These are phyloP conservation scores for Cryptocephalus primarius DNA, from an alignment of 2,888 invertebrate species.

Conservation along the genomic window DNA sequence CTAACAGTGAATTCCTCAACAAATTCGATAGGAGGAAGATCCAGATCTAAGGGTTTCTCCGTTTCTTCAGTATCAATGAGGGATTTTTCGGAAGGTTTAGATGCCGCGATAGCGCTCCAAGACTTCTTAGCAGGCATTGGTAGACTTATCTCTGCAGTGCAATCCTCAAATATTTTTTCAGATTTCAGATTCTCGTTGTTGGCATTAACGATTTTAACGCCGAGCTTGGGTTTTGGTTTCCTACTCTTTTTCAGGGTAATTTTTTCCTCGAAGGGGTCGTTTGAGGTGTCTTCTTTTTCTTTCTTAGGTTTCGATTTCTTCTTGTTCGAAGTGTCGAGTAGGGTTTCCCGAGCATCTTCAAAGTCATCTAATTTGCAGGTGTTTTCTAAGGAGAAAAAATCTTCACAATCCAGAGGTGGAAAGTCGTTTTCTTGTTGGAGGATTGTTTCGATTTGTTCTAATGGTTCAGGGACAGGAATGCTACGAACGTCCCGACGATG, in stretches of 20 bases:
- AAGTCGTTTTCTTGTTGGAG: slow-evolving; percentile 8
- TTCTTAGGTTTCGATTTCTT: slow-evolving; percentile 4
- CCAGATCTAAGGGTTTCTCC: slow-evolving; percentile 12
- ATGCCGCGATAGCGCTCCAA: slow-evolving; percentile 45
- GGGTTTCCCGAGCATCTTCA: slow-evolving; percentile 22
- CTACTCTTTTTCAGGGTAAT: slow-evolving; percentile 23
- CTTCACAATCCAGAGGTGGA: slow-evolving; percentile 19
- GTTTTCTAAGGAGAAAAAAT: slow-evolving; percentile 21
- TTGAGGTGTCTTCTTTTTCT: slow-evolving; percentile 7
- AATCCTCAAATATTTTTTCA: slow-evolving; percentile 10
- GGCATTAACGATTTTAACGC: slow-evolving; percentile 27
- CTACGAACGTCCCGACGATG: slow-evolving; percentile 3
- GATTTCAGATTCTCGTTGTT: slow-evolving; percentile 16
- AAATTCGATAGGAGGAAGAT: slow-evolving; percentile 15
- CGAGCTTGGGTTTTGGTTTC: slow-evolving; percentile 35
- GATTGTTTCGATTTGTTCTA: slow-evolving; percentile 2
- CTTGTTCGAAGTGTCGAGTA: slow-evolving; percentile 5
- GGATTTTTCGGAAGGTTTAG: slow-evolving; percentile 14
- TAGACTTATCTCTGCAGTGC: slow-evolving; percentile 14
- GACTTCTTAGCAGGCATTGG: slow-evolving; percentile 35
- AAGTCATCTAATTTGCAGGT: slow-evolving; percentile 18
- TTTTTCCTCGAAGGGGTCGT: slow-evolving; percentile 16
- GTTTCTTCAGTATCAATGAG: slow-evolving; percentile 12
- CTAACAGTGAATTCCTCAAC: slow-evolving; percentile 18
- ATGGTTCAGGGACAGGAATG: slow-evolving; percentile 2